A percentile compares a stretch with the other conserved stretches of the same genome.
These are phyloP conservation scores for Agonopterix heracliana DNA, from an alignment of 2,888 invertebrate species.

Conservation along the genomic window DNA sequence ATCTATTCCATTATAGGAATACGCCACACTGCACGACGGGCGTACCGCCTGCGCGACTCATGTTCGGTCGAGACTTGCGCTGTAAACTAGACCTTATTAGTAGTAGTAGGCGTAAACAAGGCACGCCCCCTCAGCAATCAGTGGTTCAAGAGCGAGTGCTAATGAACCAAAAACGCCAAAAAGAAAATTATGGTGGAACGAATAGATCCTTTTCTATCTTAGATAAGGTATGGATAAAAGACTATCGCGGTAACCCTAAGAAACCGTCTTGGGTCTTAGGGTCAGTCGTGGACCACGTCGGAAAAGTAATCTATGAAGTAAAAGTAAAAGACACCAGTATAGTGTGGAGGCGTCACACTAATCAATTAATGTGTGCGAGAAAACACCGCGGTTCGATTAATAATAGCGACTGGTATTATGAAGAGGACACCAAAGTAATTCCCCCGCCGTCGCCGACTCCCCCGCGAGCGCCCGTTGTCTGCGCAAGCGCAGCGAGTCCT, in stretches of 20 bases:
- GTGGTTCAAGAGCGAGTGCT: not conserved
- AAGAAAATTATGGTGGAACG: not conserved
- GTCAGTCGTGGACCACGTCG: not conserved
- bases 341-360: conserved; percentile 1
- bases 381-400: not conserved
- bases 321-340: not conserved
- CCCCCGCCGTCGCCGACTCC: not conserved
- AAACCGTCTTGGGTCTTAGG: not conserved
- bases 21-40: conserved; percentile 4
- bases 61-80: conserved; percentile 1
- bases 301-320: not conserved
- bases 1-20: not conserved
- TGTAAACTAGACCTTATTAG: not conserved
- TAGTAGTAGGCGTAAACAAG: not conserved
- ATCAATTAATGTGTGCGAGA: not conserved
- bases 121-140: not conserved
- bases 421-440: not conserved
- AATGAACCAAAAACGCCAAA: not conserved
- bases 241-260: not conserved
- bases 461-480: not conserved
- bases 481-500: not conserved
- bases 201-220: not conserved
- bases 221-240: not conserved
- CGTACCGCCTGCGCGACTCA: not conserved
- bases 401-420: not conserved